Percentiles rank a stretch among this genome's conserved stretches.
Evolutionary conservation across 2,113 vertebrate species (phyloP).

Genomic region (Datnioides undecimradiatus): DNA sequence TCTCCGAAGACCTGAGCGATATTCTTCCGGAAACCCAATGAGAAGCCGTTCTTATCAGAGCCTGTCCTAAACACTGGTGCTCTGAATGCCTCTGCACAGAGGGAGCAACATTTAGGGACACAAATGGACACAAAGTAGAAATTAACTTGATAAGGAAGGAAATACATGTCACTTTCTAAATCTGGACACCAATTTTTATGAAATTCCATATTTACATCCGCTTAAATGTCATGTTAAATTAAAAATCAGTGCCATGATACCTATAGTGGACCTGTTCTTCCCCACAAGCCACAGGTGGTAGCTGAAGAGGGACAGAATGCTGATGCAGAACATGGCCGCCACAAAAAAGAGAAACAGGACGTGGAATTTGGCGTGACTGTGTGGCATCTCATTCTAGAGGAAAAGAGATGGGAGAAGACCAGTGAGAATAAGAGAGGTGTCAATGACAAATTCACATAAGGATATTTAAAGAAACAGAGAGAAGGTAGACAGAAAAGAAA

Average conservation of each 20-base stretch:
- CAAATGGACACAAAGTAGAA: slow-evolving; percentile 24
- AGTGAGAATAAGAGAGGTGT: slow-evolving; percentile 40
- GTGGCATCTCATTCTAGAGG: slow-evolving; percentile 89
- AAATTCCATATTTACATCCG: neutral
- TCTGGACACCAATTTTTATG: neutral
- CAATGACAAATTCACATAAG: slow-evolving; percentile 1
- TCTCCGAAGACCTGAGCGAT: slow-evolving; percentile 94
- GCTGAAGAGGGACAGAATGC: slow-evolving; percentile 95
- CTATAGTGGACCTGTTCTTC: slow-evolving; percentile 98
- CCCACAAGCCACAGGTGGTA: slow-evolving; percentile 98
- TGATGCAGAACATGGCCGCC: slow-evolving; percentile 99
- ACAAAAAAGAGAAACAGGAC: slow-evolving; percentile 98
- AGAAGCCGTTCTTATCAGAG: slow-evolving; percentile 95
- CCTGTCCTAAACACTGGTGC: slow-evolving; percentile 94
- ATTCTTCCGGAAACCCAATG: slow-evolving; percentile 93
- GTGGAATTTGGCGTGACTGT: slow-evolving; percentile 95
- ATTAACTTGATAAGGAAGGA: neutral
- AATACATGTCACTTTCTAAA: neutral
- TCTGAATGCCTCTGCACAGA: slow-evolving; percentile 92
- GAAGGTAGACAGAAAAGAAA: neutral
- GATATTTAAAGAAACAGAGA: slow-evolving; percentile 4
- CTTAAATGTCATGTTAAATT: neutral
- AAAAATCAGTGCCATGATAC: slow-evolving; percentile 76
- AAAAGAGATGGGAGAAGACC: slow-evolving; percentile 54
- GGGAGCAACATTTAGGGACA: neutral